Evolutionary conservation across 2,888 invertebrate genomes (phyloP).

Genomic region (Chrysolina haemoptera): DNA sequence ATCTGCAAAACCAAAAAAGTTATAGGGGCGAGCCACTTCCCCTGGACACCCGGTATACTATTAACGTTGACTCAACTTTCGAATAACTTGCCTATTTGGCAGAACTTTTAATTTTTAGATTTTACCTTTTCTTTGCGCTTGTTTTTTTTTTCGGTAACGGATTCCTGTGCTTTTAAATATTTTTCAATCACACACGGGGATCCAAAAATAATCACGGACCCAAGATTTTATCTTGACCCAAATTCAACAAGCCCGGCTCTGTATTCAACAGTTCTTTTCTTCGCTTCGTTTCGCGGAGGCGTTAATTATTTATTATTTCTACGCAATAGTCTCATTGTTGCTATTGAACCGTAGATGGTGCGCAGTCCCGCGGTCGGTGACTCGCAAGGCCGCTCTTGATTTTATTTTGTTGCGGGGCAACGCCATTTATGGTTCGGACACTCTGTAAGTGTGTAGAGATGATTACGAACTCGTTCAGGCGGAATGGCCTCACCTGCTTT

Average conservation of each 20-base stretch:
- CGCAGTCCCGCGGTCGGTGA: slow-evolving; percentile 35
- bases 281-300: neutral
- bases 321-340: slow-evolving; percentile 28
- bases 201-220: too few relatives aligned
- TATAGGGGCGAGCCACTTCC: too few relatives aligned
- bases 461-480: neutral
- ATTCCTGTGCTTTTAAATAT: too few relatives aligned
- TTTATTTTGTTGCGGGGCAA: slow-evolving; percentile 27
- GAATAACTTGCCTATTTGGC: too few relatives aligned
- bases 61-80: too few relatives aligned
- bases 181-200: too few relatives aligned
- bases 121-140: too few relatives aligned
- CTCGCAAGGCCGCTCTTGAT: slow-evolving; percentile 38
- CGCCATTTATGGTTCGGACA: slow-evolving; percentile 37
- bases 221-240: too few relatives aligned
- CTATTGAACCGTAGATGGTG: slow-evolving; percentile 37
- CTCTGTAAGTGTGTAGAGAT: slow-evolving; percentile 21
- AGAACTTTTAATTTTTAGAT: too few relatives aligned
- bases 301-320: slow-evolving; percentile 18
- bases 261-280: neutral
- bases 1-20: too few relatives aligned
- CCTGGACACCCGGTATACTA: too few relatives aligned
- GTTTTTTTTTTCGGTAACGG: too few relatives aligned
- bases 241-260: neutral
- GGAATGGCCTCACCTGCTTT: neutral